Base-by-base conservation (phyloP, 2,797 vertebrate species). In the Australoheros facetus region DNA sequence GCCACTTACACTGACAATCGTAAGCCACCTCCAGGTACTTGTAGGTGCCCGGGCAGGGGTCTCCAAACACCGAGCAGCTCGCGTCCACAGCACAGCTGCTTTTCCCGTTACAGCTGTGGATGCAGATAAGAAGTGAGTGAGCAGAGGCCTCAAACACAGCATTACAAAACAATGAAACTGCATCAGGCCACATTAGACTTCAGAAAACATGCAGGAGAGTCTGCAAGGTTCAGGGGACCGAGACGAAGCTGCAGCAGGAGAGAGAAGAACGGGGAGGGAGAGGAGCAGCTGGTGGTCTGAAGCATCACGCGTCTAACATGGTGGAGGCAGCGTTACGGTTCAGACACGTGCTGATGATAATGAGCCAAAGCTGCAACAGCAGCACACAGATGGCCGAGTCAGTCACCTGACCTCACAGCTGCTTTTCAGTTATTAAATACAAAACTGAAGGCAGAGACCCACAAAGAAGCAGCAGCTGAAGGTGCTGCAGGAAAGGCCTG, bases 1-100 rank as follows among this genome's bases (percentile, higher is more conserved):
- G 56, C 7, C 21, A 55, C 57, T 75, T 14, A 16, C 73, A 1
- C 32, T 62, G 1, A 39, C 73, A 75, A 1, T 11, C 19, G 16
- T 62, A 75, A 2, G 34, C 58, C 48, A 75, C 73, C 16, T 75
- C 58, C 73, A 75, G 73, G 58, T 75, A 75, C 48, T 75, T 55
- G 32, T 75, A 64, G 73, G 73, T 75, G 6, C 73, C 58, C 2
- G 1, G 6, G 19, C 73, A 75, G 7, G 73, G 58, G 11, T 75
- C 73, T n/a, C 58, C 73, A 7, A 75, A 64, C 58, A 17, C 57
- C 0, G 45, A 62, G 58, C n/a, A 28, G 48, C 73, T 37, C 1
- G n/a, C 59, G 39, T 62, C 11, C 2, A 60, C 8, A 3, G 10
- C 21, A 4, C 73, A 75, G 28, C 19, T 34, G 13, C 30, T n/a